Conservation (phyloP, 1,140 invertebrate genomes). For the Pomacea maculata region DNA sequence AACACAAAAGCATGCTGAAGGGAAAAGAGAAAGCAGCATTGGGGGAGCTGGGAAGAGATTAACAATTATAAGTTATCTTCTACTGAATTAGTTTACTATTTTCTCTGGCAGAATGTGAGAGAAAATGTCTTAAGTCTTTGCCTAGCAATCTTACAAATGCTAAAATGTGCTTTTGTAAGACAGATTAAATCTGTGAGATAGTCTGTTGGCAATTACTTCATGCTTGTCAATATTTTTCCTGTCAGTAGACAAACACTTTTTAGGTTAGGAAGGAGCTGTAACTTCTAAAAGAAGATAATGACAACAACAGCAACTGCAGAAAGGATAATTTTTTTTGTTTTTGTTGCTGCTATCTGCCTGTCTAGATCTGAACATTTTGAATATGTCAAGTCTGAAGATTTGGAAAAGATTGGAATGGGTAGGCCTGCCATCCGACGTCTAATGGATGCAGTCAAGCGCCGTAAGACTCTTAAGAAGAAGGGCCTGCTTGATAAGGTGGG, state of each 20-base stretch:
- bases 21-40: too few relatives aligned
- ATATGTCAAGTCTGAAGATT: conserved; percentile 91
- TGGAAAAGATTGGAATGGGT: conserved; percentile 93
- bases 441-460: conserved; percentile 91
- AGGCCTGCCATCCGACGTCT: conserved; percentile 89
- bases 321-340: background rate
- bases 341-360: background rate
- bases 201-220: too few relatives aligned
- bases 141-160: too few relatives aligned
- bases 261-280: background rate
- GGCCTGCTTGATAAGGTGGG: conserved; percentile 84
- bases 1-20: too few relatives aligned
- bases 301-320: background rate
- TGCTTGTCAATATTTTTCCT: background rate
- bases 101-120: too few relatives aligned
- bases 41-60: too few relatives aligned
- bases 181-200: too few relatives aligned
- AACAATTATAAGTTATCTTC: too few relatives aligned
- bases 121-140: too few relatives aligned
- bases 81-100: too few relatives aligned
- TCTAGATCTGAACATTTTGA: conserved; percentile 89
- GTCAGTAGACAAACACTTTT: background rate
- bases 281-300: too few relatives aligned
- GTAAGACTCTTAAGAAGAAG: conserved; percentile 80
- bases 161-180: too few relatives aligned